Evolutionary conservation across 2,113 vertebrate genomes (phyloP).

Genomic region (Stegastes partitus): DNA sequence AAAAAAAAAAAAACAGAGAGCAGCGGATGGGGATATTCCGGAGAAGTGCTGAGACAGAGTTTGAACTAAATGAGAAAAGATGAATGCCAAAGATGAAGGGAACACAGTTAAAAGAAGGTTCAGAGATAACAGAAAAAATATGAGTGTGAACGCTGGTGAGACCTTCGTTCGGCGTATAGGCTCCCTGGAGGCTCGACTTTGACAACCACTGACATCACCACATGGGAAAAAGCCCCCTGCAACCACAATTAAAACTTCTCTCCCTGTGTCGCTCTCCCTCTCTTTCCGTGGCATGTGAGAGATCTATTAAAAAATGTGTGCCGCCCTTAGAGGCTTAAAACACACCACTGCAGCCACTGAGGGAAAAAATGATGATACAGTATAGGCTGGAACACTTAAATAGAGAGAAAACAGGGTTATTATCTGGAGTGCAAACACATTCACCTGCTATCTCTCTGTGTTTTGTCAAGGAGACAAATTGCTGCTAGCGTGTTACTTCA

Average conservation of each 20-base stretch:
- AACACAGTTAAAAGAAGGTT: constrained; percentile 51
- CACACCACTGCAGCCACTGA: constrained; percentile 54
- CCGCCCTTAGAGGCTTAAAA: constrained; percentile 68
- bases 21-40: constrained; percentile 23
- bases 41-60: constrained; percentile 43
- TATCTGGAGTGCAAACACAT: constrained; percentile 30
- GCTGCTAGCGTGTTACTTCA: constrained; percentile 27
- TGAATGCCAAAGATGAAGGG: constrained; percentile 66
- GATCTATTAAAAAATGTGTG: constrained; percentile 60
- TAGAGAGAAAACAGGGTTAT: constrained; percentile 22
- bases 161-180: constrained; percentile 41
- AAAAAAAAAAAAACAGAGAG: constrained; percentile 43
- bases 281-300: constrained; percentile 38
- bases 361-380: constrained; percentile 32
- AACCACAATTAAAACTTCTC: constrained; percentile 78
- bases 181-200: constrained; percentile 58
- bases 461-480: constrained; percentile 32
- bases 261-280: constrained; percentile 28
- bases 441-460: constrained; percentile 38
- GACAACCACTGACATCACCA: constrained; percentile 68
- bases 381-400: constrained; percentile 1
- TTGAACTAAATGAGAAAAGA: constrained; percentile 63
- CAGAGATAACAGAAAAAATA: constrained; percentile 44
- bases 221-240: constrained; percentile 66
- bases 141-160: constrained; percentile 43